A percentile compares a stretch with the other conserved stretches of the same genome.
Conservation (phyloP, 2,113 vertebrate genomes). For the Piliocolobus tephrosceles region DNA sequence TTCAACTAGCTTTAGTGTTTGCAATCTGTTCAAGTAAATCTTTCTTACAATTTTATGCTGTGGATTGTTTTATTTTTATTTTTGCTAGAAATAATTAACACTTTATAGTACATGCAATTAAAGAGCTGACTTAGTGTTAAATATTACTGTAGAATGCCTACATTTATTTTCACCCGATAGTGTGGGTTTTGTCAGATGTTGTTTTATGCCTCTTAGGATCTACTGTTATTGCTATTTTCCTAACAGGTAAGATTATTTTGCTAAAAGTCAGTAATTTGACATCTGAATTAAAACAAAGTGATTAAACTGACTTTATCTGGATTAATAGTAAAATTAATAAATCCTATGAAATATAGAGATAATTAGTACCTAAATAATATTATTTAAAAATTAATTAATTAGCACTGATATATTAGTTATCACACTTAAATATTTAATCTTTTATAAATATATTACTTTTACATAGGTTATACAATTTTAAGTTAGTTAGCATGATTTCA, state of each 20-base stretch:
- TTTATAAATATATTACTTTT: not conserved
- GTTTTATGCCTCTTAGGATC: not conserved
- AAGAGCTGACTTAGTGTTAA: not conserved
- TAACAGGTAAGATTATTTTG: not conserved
- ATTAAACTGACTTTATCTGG: not conserved
- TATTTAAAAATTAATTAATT: not conserved
- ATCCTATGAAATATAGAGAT: not conserved
- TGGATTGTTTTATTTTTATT: not conserved
- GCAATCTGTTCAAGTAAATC: not conserved
- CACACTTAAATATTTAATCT: not conserved
- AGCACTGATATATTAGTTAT: not conserved
- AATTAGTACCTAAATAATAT: not conserved
- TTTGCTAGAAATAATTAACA: not conserved
- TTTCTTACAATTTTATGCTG: not conserved
- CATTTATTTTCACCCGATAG: not conserved
- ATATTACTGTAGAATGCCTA: not conserved
- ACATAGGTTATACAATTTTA: not conserved
- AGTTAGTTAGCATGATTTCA: not conserved
- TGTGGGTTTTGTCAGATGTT: not conserved
- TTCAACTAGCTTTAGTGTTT: not conserved
- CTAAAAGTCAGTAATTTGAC: not conserved
- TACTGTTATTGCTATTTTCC: not conserved
- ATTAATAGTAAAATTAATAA: not conserved
- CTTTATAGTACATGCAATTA: not conserved
- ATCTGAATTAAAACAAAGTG: not conserved